phyloP scores from a whole-genome alignment of 2,797 vertebrate species.

The Falco rusticolus region DNA sequence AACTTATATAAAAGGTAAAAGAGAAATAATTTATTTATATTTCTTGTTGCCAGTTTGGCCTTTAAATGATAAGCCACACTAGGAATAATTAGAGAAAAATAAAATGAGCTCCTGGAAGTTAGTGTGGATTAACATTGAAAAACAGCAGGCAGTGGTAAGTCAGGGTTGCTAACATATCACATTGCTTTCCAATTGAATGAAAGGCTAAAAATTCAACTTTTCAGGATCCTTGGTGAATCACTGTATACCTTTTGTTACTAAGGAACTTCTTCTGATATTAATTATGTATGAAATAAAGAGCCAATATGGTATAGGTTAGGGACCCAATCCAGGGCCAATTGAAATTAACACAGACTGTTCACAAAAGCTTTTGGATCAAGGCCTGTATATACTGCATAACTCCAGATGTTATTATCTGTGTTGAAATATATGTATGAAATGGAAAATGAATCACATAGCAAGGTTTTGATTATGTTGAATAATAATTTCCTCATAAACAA shows the following conservation, averaged over 20 bases:
- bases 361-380: constrained; percentile 30
- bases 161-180: neutral
- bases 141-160: neutral
- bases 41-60: neutral
- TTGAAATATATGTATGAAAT: constrained; percentile 26
- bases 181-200: neutral
- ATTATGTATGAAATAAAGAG: constrained; percentile 23
- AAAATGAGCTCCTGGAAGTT: neutral
- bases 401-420: constrained; percentile 53
- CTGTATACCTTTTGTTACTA: neutral
- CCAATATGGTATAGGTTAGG: neutral
- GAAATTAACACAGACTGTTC: neutral
- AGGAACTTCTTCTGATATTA: constrained; percentile 7
- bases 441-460: constrained; percentile 32
- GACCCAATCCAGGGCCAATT: neutral
- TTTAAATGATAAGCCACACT: neutral
- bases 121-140: neutral
- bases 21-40: neutral
- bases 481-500: constrained; percentile 31
- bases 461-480: constrained; percentile 49
- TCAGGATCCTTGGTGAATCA: neutral
- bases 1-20: constrained; percentile 78
- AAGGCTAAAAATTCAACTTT: neutral
- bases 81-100: neutral
- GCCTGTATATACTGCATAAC: constrained; percentile 1